These are phyloP conservation scores for Exephanes ischioxanthus DNA, from an alignment of 2,888 invertebrate genomes.

Conservation along the genomic window DNA sequence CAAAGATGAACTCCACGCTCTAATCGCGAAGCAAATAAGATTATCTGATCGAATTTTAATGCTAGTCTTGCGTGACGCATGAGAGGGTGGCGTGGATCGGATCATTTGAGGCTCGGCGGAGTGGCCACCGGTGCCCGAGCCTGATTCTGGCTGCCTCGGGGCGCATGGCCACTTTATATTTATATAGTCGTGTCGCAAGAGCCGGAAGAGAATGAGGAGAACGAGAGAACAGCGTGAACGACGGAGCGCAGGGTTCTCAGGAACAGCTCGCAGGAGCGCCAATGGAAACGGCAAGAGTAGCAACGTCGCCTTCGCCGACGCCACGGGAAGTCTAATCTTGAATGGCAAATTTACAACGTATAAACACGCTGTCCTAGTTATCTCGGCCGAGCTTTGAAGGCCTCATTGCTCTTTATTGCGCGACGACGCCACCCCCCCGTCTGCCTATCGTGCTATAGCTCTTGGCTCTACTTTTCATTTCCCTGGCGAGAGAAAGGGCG, in stretches of 20 bases:
- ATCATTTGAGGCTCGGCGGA: conserved; percentile 41
- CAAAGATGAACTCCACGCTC: conserved; percentile 74
- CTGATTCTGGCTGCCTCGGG: conserved; percentile 25
- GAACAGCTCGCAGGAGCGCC: conserved; percentile 1
- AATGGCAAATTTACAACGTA: conserved; percentile 76
- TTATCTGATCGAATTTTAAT: conserved; percentile 84
- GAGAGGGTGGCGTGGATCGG: conserved; percentile 34
- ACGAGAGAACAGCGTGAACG: conserved; percentile 37
- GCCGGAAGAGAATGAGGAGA: conserved; percentile 24
- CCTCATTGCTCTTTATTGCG: conserved; percentile 72
- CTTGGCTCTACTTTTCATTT: conserved; percentile 42
- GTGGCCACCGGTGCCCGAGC: conserved; percentile 39
- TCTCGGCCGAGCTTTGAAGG: conserved; percentile 70
- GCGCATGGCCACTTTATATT: conserved; percentile 58
- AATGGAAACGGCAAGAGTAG: conserved; percentile 26
- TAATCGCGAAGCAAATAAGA: conserved; percentile 82
- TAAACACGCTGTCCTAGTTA: conserved; percentile 78
- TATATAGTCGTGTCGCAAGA: conserved; percentile 46
- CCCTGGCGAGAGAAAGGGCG: conserved; percentile 26
- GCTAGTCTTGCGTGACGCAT: conserved; percentile 79
- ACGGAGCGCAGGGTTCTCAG: not conserved
- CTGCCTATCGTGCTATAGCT: conserved; percentile 63
- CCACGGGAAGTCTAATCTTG: conserved; percentile 69
- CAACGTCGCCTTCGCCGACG: conserved; percentile 55
- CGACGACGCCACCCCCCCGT: conserved; percentile 64